Conservation (phyloP, 2,888 invertebrate species). For the Dynastes grantii region DNA sequence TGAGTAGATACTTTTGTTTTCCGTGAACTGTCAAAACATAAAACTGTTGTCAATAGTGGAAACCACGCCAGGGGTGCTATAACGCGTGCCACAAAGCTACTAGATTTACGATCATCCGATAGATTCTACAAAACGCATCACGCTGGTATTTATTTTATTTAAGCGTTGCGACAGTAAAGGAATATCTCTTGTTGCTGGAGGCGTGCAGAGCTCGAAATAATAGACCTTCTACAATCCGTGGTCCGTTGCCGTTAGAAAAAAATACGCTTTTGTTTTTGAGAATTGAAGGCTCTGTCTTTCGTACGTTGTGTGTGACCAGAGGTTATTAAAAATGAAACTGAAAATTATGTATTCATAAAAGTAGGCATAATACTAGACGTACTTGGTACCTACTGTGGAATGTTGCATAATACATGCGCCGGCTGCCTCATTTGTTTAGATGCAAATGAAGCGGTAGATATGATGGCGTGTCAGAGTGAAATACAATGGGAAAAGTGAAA, state of each 20-base stretch:
- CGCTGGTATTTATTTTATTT: slow-evolving; percentile 60
- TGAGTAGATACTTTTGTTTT: slow-evolving; percentile 60
- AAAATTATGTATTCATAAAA: slow-evolving; percentile 20
- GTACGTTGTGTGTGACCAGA: not conserved
- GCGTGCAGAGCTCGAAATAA: not conserved
- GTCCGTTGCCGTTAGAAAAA: not conserved
- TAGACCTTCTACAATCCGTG: not conserved
- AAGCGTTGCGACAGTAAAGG: not conserved
- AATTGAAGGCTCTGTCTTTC: not conserved
- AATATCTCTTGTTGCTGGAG: not conserved
- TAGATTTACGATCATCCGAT: slow-evolving; percentile 60
- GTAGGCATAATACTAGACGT: not conserved
- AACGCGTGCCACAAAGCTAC: slow-evolving; percentile 63
- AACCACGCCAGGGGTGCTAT: slow-evolving; percentile 60
- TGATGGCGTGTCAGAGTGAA: slow-evolving; percentile 12
- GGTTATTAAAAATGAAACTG: slow-evolving; percentile 29
- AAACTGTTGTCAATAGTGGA: slow-evolving; percentile 64
- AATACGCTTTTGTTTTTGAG: not conserved
- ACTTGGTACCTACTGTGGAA: slow-evolving; percentile 17
- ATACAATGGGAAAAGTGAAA: slow-evolving; percentile 17
- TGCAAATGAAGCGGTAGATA: slow-evolving; percentile 20
- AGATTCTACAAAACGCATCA: slow-evolving; percentile 50
- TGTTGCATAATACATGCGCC: slow-evolving; percentile 19
- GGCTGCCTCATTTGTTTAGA: slow-evolving; percentile 1
- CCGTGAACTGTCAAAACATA: slow-evolving; percentile 64